phyloP scores from a whole-genome alignment of 2,113 vertebrate species.

The Athene noctua region DNA sequence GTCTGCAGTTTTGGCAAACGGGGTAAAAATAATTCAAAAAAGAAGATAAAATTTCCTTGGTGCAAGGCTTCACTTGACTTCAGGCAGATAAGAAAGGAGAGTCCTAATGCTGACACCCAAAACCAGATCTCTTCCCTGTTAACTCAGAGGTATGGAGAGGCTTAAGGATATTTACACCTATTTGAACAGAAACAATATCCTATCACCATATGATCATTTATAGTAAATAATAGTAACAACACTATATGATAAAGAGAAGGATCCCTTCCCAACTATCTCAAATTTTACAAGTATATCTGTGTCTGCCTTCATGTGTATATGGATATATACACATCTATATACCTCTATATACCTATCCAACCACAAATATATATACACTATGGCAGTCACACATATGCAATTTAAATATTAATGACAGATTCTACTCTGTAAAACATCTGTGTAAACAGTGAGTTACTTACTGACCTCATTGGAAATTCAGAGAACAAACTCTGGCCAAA shows the following conservation, averaged over 20 bases:
- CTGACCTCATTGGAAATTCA: slow-evolving; percentile 43
- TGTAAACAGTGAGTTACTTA: slow-evolving; percentile 39
- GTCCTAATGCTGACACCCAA: background rate
- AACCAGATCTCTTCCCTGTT: background rate
- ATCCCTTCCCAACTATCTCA: background rate
- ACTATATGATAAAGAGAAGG: background rate
- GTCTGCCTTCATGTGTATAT: background rate
- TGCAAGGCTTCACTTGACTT: background rate
- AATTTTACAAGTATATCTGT: background rate
- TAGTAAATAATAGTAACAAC: background rate
- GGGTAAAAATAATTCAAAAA: background rate
- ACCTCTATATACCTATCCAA: background rate
- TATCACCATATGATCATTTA: background rate
- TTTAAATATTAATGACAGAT: background rate
- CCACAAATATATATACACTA: background rate
- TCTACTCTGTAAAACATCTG: slow-evolving; percentile 26
- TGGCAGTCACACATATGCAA: background rate
- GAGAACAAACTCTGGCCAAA: slow-evolving; percentile 7
- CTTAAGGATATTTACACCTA: background rate
- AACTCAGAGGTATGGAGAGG: background rate
- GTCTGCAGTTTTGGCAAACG: background rate
- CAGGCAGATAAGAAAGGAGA: background rate
- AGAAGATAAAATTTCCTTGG: background rate
- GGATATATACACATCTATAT: background rate
- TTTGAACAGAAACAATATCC: background rate